Conservation (phyloP, 2,888 invertebrate species). For the Ormia ochracea region DNA sequence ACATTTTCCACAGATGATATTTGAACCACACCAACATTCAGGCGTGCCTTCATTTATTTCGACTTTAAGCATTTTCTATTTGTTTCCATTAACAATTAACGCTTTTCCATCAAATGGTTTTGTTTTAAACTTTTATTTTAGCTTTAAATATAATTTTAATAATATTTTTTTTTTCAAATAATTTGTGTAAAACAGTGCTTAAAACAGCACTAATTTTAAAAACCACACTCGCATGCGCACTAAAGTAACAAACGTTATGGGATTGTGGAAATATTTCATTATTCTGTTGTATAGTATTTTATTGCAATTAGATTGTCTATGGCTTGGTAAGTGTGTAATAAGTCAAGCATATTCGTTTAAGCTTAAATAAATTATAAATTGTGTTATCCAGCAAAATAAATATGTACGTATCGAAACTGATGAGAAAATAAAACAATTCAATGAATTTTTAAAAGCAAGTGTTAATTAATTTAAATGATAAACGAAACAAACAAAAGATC, state of each 20-base stretch:
- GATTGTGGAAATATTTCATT: conserved; percentile 9
- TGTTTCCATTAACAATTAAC: conserved; percentile 2
- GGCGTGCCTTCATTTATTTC: not conserved
- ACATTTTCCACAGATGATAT: too few relatives aligned
- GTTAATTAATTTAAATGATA: conserved; percentile 37
- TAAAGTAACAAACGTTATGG: conserved; percentile 15
- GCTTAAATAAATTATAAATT: not conserved
- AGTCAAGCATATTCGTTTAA: conserved; percentile 32
- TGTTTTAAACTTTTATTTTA: conserved; percentile 7
- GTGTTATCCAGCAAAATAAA: not conserved
- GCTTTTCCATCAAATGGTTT: not conserved
- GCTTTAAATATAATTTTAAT: conserved; percentile 24
- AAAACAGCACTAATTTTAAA: not conserved
- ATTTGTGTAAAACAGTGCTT: not conserved
- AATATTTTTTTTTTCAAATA: not conserved
- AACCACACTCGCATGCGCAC: not conserved
- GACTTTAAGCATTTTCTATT: not conserved
- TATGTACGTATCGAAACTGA: not conserved
- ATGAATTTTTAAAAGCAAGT: conserved; percentile 35
- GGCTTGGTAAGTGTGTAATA: not conserved
- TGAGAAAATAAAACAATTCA: conserved; percentile 39
- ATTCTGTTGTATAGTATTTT: not conserved
- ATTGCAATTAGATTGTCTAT: conserved; percentile 22
- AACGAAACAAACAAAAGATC: not conserved
- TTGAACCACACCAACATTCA: not conserved